A percentile compares a stretch with the other conserved stretches of the same genome.
These are phyloP conservation scores for Steinernema feltiae DNA, from an alignment of 1,140 invertebrate species.

Conservation along the genomic window DNA sequence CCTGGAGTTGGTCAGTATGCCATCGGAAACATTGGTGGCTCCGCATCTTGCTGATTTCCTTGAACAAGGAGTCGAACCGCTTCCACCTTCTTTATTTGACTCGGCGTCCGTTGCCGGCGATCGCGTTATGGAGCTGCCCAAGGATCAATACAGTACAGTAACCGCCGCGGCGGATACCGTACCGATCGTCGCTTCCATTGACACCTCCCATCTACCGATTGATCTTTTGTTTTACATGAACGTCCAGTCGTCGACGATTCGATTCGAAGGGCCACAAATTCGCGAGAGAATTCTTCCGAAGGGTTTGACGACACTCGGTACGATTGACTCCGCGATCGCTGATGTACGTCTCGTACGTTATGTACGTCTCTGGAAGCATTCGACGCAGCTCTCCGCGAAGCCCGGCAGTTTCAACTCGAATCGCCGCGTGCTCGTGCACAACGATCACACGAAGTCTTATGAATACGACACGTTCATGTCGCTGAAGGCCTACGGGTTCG, in stretches of 20 bases:
- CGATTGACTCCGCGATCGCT: not conserved
- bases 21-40: slow-evolving; percentile 77
- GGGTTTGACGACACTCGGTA: not conserved
- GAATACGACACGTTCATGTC: not conserved
- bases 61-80: slow-evolving; percentile 86
- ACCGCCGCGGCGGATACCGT: slow-evolving; percentile 24
- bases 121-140: slow-evolving; percentile 54
- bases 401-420: not conserved
- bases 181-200: slow-evolving; percentile 49
- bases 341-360: no score
- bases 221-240: slow-evolving; percentile 97
- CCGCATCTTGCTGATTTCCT: slow-evolving; percentile 88
- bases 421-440: not conserved
- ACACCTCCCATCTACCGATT: slow-evolving; percentile 80
- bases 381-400: not conserved
- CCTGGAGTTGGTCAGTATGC: slow-evolving; percentile 52
- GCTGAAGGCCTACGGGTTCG: not conserved
- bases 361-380: not conserved
- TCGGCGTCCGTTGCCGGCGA: slow-evolving; percentile 29
- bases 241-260: slow-evolving; percentile 89
- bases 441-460: not conserved
- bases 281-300: not conserved
- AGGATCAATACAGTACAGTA: slow-evolving; percentile 31
- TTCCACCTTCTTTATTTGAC: slow-evolving; percentile 59
- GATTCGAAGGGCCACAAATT: slow-evolving; percentile 64